Conservation (phyloP, 1,140 invertebrate genomes). For the Brachionus plicatilis region DNA sequence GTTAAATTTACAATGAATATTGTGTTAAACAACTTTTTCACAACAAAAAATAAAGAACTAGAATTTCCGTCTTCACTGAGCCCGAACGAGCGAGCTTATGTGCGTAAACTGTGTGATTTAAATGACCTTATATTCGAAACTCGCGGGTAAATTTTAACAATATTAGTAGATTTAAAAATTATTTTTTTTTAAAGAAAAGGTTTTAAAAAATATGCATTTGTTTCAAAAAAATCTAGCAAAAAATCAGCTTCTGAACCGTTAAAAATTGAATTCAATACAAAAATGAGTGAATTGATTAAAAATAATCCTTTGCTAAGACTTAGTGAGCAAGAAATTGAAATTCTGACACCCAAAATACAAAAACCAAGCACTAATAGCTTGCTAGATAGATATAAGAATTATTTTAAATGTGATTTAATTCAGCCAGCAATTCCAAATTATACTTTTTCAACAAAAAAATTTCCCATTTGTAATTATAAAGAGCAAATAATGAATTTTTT, state of each 20-base stretch:
- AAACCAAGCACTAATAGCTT: not conserved
- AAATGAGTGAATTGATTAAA: not conserved
- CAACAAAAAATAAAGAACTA: slow-evolving; percentile 49
- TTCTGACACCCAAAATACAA: not conserved
- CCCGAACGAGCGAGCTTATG: slow-evolving; percentile 69
- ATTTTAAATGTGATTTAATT: not conserved
- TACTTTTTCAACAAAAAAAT: slow-evolving; percentile 58
- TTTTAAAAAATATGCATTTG: not conserved
- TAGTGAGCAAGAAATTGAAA: not conserved
- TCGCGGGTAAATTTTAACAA: slow-evolving; percentile 59
- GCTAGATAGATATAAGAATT: not conserved
- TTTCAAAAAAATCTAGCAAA: not conserved
- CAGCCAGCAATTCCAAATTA: slow-evolving; percentile 52
- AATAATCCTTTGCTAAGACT: not conserved
- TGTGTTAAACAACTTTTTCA: not conserved
- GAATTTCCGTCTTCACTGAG: slow-evolving; percentile 70
- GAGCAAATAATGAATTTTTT: slow-evolving; percentile 64
- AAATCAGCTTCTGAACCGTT: not conserved
- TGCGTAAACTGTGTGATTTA: slow-evolving; percentile 63
- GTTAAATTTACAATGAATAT: slow-evolving; percentile 27
- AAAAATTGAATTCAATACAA: not conserved
- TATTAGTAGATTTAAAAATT: not conserved
- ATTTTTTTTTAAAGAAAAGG: not conserved
- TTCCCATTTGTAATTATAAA: slow-evolving; percentile 61
- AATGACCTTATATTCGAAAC: slow-evolving; percentile 70